These are phyloP conservation scores for Euura lappo DNA, from an alignment of 1,140 invertebrate species.

Conservation along the genomic window DNA sequence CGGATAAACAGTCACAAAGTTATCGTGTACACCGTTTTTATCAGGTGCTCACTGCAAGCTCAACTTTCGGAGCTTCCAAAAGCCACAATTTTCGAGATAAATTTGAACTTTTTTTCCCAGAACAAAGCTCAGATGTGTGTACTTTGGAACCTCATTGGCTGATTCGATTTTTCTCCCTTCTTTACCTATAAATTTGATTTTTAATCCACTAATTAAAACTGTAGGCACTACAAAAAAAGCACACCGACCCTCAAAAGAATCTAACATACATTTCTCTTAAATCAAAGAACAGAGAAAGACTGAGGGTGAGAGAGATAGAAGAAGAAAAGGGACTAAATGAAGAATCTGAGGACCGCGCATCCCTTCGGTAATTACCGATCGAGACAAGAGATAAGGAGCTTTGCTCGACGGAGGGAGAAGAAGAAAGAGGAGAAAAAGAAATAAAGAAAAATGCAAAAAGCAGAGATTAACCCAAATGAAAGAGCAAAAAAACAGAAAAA, in stretches of 20 bases:
- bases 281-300: neutral
- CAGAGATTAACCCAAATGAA: neutral
- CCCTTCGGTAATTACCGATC: constrained; percentile 1
- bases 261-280: neutral
- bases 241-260: neutral
- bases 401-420: neutral
- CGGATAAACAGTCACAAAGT: too few species aligned
- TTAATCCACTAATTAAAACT: neutral
- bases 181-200: neutral
- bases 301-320: neutral
- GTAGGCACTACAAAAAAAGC: neutral
- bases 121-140: too few species aligned
- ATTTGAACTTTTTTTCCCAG: too few species aligned
- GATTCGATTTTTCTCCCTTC: constrained; percentile 1
- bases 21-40: too few species aligned
- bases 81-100: too few species aligned
- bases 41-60: too few species aligned
- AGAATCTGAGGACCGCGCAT: neutral
- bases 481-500: neutral
- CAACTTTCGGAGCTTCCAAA: too few species aligned
- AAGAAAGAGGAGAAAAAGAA: neutral
- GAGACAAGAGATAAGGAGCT: neutral
- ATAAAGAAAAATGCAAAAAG: neutral
- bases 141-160: too few species aligned
- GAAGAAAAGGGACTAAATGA: neutral